Evolutionary conservation across 35 echinoderm and acorn worm species (phyloP).

Genomic region (Lytechinus variegatus): DNA sequence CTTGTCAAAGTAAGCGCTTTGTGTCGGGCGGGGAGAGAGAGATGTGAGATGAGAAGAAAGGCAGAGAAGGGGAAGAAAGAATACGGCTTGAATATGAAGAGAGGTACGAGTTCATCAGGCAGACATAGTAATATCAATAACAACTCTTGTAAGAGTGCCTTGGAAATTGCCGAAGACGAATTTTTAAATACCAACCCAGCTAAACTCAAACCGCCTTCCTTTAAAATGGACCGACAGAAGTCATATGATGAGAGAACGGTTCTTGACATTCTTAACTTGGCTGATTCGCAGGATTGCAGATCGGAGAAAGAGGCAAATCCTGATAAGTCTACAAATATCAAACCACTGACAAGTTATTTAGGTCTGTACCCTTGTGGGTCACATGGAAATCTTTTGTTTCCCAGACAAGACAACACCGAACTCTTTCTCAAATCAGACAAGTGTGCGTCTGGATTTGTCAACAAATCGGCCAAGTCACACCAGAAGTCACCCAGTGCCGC

Average conservation of each 20-base stretch:
- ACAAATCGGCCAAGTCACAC: neutral
- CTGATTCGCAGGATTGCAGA: neutral
- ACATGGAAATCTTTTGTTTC: neutral
- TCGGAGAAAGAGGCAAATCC: neutral
- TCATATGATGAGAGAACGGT: neutral
- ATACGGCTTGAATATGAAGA: neutral
- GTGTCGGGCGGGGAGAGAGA: neutral
- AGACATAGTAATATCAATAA: neutral
- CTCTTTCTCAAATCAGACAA: neutral
- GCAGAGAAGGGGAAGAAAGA: neutral
- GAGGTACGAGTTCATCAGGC: neutral
- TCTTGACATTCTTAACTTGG: neutral
- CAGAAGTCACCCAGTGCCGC: neutral
- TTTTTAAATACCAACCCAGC: neutral
- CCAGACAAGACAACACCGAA: neutral
- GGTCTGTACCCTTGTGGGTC: neutral
- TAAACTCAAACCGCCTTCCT: neutral
- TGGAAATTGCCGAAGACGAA: neutral
- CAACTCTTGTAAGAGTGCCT: neutral
- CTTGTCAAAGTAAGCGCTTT: constrained; percentile 28
- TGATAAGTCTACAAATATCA: neutral
- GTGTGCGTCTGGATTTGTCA: neutral
- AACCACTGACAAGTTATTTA: neutral
- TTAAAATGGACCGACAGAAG: too few species aligned
- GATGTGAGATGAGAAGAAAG: neutral